Evolutionary conservation across 2,888 invertebrate species (phyloP), one percentile per base, ranked within the genome.

Genomic region (Euplexia lucipara): DNA sequence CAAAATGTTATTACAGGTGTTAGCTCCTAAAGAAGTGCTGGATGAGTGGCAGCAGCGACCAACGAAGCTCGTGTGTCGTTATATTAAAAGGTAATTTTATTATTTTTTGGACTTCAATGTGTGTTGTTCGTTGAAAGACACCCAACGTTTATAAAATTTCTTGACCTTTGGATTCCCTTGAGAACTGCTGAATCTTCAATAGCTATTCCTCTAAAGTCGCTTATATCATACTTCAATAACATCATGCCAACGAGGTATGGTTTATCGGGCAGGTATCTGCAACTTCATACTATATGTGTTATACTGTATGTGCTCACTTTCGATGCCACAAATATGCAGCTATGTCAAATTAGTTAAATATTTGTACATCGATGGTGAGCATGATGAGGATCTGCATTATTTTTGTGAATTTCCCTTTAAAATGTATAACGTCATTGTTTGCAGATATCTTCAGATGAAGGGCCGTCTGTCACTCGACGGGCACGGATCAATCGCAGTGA

Each of bases 21-120:
- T 97, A 80, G 97, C 98, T 9, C 97, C 98, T 10, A 98, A 98
- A 88, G 98, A 98, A 90, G 98, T 98, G 0, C 91, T 99, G 88
- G 97, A 98, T 86, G 98, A 98, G 88, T 99, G 98, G 98, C 98
- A 99, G 89, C 96, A 97, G 81, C 96, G 99, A 73, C 99, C 99
- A 0, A 98, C 98, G 83, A 96, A 97, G 80, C 95, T 99, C 37
- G 97, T 98, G 1, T 96, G 98, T 18, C 96, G 97, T 53, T 98
- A 98, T 88, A 98, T 99, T 79, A 98, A 97, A 86, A 97, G 97
- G 94, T 94, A 83, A 62, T 9, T 49, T 32, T 34, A 64, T 9
- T 3, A 30, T 37, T 18, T 1, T 30, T 37, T 3, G 3, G 2
- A 10, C 3, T 34, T 18, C 10, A n/a, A 56, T 9, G 1, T 1